These are phyloP conservation scores for Phodopus roborovskii DNA, from an alignment of 2,113 vertebrate genomes.

Conservation along the genomic window DNA sequence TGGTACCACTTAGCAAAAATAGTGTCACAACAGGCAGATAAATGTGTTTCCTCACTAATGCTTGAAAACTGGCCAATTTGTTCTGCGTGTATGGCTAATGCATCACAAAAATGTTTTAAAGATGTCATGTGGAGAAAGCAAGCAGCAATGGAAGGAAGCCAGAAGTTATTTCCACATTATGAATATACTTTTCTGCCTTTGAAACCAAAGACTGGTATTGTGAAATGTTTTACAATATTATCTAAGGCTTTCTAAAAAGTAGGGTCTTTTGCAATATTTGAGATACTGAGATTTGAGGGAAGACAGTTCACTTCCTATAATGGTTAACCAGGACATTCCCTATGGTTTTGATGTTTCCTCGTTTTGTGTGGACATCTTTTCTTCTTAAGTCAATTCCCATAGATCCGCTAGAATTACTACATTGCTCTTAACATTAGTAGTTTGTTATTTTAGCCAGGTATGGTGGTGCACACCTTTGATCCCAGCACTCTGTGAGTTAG, in stretches of 20 bases:
- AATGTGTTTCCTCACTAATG: not conserved
- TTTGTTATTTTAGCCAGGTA: not conserved
- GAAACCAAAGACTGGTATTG: not conserved
- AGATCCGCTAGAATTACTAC: not conserved
- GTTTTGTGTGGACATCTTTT: not conserved
- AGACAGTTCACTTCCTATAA: not conserved
- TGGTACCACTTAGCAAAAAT: not conserved
- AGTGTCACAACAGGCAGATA: not conserved
- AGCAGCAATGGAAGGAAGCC: not conserved
- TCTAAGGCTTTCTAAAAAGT: not conserved
- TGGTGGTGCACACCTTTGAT: not conserved
- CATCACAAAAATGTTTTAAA: not conserved
- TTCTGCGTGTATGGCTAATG: not conserved
- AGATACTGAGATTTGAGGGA: not conserved
- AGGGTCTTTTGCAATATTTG: not conserved
- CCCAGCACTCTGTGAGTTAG: not conserved
- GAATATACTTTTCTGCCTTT: not conserved
- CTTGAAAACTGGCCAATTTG: not conserved
- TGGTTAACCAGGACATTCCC: not conserved
- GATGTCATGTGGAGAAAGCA: not conserved
- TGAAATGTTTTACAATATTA: constrained; percentile 14
- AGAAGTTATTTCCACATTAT: not conserved
- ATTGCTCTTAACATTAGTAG: not conserved
- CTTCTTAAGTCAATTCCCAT: not conserved
- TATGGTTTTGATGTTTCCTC: not conserved